Conservation (phyloP, 2,888 invertebrate species). For the Dendrolimus houi region DNA sequence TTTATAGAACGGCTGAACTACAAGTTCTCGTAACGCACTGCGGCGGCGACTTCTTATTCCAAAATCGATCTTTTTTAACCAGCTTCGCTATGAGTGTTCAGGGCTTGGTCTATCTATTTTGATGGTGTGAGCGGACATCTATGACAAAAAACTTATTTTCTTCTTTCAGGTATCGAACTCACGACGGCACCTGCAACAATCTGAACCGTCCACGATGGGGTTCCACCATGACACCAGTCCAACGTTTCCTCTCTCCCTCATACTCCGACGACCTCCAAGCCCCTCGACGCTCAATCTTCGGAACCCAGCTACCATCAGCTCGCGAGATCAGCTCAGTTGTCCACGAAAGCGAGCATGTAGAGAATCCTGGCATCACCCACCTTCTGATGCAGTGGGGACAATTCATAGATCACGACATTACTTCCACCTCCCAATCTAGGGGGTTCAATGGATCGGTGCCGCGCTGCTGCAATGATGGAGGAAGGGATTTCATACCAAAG, state of each 20-base stretch:
- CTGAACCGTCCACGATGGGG: slow-evolving; percentile 85
- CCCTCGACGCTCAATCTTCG: slow-evolving; percentile 76
- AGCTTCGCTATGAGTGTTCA: too few species aligned
- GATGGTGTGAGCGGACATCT: too few species aligned
- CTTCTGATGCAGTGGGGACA: slow-evolving; percentile 96
- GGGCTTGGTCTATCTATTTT: too few species aligned
- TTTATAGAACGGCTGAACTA: too few species aligned
- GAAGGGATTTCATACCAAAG: slow-evolving; percentile 75
- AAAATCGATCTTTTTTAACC: too few species aligned
- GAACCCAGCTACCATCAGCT: slow-evolving; percentile 82
- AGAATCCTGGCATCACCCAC: slow-evolving; percentile 81
- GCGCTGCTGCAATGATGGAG: slow-evolving; percentile 82
- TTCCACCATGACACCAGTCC: slow-evolving; percentile 87
- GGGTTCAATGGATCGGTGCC: slow-evolving; percentile 88
- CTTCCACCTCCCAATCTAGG: slow-evolving; percentile 84
- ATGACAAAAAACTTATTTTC: too few species aligned
- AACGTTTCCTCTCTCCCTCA: slow-evolving; percentile 86
- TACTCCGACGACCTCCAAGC: slow-evolving; percentile 86
- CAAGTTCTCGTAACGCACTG: too few species aligned
- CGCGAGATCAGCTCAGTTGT: slow-evolving; percentile 82
- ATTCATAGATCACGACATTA: slow-evolving; percentile 92
- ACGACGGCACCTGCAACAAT: slow-evolving; percentile 95
- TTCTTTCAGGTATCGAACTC: slow-evolving; percentile 81
- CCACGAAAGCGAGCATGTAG: slow-evolving; percentile 78
- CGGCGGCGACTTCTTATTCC: too few species aligned